These are phyloP conservation scores for Sitophilus oryzae DNA, from an alignment of 1,140 invertebrate genomes.

Conservation along the genomic window DNA sequence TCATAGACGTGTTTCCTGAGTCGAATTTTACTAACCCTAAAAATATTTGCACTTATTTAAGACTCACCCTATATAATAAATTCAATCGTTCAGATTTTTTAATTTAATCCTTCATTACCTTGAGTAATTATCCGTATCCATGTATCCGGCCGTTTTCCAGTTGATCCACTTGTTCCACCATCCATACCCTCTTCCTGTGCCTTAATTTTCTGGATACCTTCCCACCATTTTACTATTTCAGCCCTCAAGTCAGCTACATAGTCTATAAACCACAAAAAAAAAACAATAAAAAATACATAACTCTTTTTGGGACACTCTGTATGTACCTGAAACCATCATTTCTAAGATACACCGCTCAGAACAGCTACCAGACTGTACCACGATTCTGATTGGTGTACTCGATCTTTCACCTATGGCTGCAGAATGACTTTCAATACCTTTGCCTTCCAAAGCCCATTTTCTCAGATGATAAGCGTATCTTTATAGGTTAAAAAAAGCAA, in stretches of 20 bases:
- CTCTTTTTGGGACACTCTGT: background rate
- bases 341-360: slow-evolving; percentile 71
- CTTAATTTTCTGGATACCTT: slow-evolving; percentile 41
- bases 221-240: slow-evolving; percentile 91
- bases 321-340: slow-evolving; percentile 56
- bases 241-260: slow-evolving; percentile 85
- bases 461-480: slow-evolving; percentile 81
- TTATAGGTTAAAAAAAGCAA: background rate
- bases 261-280: slow-evolving; percentile 47
- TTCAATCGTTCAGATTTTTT: too few species aligned
- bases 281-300: background rate
- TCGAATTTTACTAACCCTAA: too few species aligned
- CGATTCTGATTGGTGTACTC: slow-evolving; percentile 58
- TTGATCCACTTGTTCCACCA: slow-evolving; percentile 1
- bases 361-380: slow-evolving; percentile 80
- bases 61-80: too few species aligned
- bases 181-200: slow-evolving; percentile 13
- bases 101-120: too few species aligned
- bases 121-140: slow-evolving; percentile 83
- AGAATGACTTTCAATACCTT: slow-evolving; percentile 67
- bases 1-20: too few species aligned
- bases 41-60: too few species aligned
- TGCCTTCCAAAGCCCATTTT: slow-evolving; percentile 76
- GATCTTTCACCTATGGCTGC: slow-evolving; percentile 53
- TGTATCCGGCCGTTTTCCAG: slow-evolving; percentile 29